A percentile compares a stretch with the other conserved stretches of the same genome.
Evolutionary conservation across 2,797 vertebrate species (phyloP).

Genomic region (Myioborus miniatus): DNA sequence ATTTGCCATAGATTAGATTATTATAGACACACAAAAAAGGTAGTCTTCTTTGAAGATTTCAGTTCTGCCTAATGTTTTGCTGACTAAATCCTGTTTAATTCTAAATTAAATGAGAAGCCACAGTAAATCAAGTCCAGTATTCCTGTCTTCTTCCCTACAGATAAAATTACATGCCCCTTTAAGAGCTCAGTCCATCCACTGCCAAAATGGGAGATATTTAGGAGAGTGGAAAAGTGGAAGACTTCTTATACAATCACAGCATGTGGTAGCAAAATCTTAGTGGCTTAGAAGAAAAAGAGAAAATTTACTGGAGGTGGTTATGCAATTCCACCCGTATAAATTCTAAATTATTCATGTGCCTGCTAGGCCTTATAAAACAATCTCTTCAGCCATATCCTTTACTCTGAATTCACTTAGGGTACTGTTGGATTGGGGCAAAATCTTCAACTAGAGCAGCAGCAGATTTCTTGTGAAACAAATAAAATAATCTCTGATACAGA

Average conservation of each 20-base stretch:
- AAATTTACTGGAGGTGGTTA: background rate
- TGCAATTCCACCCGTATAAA: background rate
- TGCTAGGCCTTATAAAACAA: background rate
- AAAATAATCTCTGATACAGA: background rate
- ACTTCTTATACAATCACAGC: background rate
- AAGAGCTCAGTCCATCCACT: background rate
- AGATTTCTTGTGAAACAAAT: background rate
- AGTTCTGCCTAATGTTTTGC: background rate
- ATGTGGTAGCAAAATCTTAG: background rate
- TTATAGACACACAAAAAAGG: background rate
- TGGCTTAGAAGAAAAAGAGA: background rate
- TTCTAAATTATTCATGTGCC: constrained; percentile 1
- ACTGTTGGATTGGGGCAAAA: background rate
- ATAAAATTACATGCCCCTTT: background rate
- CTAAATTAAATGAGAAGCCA: background rate
- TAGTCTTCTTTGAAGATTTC: background rate
- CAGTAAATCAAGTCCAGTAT: background rate
- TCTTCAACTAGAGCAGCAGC: background rate
- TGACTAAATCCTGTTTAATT: background rate
- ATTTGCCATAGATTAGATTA: background rate
- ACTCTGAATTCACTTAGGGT: background rate
- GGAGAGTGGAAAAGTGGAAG: background rate
- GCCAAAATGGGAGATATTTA: background rate
- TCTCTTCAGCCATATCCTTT: background rate
- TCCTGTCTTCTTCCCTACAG: background rate